Base-by-base conservation (phyloP, 2,888 invertebrate genomes). In the Seladonia tumulorum region DNA sequence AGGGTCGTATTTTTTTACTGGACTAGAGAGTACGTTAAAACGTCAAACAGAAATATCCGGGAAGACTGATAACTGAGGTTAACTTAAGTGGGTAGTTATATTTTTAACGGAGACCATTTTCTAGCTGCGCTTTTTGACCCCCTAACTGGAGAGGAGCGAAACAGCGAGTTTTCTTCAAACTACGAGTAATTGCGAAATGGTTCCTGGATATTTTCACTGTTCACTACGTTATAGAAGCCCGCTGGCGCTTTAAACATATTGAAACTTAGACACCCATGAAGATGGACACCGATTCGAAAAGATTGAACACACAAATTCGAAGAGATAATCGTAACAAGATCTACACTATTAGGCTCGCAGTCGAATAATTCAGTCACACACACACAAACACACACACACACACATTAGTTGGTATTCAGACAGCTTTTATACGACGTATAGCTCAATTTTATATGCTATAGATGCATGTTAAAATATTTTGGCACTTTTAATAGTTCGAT, bases 51-150 rank as follows among this genome's bases (percentile, higher is more conserved):
- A 70, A 81, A 85, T 90, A 88, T 74, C 60, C 75, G 87, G 88
- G 76, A 89, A 89, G 90, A 89, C 90, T 89, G 89, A 89, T 88
- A 88, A 76, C 49, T 85, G 81, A 88, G 60, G 75, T 71, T 85
- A 86, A 82, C 85, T 85, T 76, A 83, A 86, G 39, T 63, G 45
- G 71, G 57, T 86, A 85, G 81, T 68, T 83, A 25, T 79, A 84
- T 86, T 85, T 86, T 83, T 77, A 87, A 75, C 35, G 60, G 53
- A 82, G 70, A 75, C 77, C 49, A 68, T 83, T 74, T 57, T 81
- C 76, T 81, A 87, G 75, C 53, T 22, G 49, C 45, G 42, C 22
- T 63, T 75, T 63, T 76, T 76, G 22, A 81, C 70, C 77, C 81
- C 75, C 85, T 77, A 75, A 84, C 71, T n/a, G 45, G 22, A 78